Conservation (phyloP, 2,113 vertebrate species). For the Tinamus guttatus region DNA sequence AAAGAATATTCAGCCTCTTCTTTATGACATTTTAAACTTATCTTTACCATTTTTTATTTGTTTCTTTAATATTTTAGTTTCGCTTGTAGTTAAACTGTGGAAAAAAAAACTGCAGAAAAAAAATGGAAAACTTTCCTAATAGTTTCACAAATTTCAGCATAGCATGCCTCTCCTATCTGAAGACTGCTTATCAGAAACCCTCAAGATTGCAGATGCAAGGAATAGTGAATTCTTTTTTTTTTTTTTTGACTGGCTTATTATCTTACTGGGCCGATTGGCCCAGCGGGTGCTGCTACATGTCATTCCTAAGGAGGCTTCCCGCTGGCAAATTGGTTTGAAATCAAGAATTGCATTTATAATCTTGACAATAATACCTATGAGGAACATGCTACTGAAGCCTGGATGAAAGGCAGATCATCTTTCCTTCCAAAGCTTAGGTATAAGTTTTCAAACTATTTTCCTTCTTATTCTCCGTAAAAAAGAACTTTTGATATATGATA, state of each 20-base stretch:
- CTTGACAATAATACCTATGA: conserved; percentile 49
- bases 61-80: not conserved
- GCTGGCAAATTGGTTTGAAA: conserved; percentile 66
- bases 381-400: conserved; percentile 27
- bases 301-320: not conserved
- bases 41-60: not conserved
- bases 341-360: conserved; percentile 56
- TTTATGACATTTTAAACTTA: not conserved
- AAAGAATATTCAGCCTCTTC: not conserved
- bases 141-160: not conserved
- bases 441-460: conserved; percentile 2
- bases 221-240: not conserved
- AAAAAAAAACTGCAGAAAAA: not conserved
- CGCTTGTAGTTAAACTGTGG: not conserved
- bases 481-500: not conserved
- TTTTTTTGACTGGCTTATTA: not conserved
- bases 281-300: conserved; percentile 42
- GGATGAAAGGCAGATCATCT: conserved; percentile 51
- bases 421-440: not conserved
- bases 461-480: not conserved
- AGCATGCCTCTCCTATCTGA: not conserved
- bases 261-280: not conserved
- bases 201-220: not conserved
- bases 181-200: not conserved
- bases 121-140: not conserved